Base-by-base conservation (phyloP, 2,797 vertebrate genomes). In the Pipistrellus kuhlii region DNA sequence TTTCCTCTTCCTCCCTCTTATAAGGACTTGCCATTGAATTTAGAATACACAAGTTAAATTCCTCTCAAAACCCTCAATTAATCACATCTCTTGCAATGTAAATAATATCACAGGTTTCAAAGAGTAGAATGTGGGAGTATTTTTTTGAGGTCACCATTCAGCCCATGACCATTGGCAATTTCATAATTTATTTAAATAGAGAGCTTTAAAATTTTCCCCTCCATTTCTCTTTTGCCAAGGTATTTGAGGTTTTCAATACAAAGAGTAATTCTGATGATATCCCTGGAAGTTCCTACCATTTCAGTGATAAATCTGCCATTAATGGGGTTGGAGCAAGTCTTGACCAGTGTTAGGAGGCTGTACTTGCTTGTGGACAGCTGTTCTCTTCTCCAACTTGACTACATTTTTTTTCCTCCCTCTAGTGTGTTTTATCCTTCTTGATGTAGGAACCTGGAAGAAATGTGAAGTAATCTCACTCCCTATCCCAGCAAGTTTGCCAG, bases 301-400 rank as follows among this genome's bases (percentile, higher is more conserved):
- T 92, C 46, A 48, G 10, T 10, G 17, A 7, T 12, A 9, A 55
- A 25, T 30, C 18, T 1, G 46, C 25, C n/a, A 3, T 41, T 41
- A 66, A 5, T 38, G 46, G 15, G 3, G 6, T 27, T 23, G 21
- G 55, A 18, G 91, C 18, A 76, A 80, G 59, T 48, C 35, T 82
- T 20, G 25, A 18, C 44, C n/a, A 8, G 8, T 41, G 17, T 82
- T 44, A 23, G 44, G 25, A 69, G 46, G 44, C 30, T 51, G 64
- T 7, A 53, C 30, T 7, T 8, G 20, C 17, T 69, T 2, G 0
- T 44, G 6, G 32, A 41, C 4, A 17, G 66, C 46, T n/a, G 4
- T 0, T 78, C 64, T 38, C 57, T 23, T 25, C 18, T 1, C 20
- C 18, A 25, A n/a, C 69, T 69, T 32, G 21, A 10, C 46, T 84